Base-by-base conservation (phyloP, 2,888 invertebrate genomes). In the Platycheirus albimanus region DNA sequence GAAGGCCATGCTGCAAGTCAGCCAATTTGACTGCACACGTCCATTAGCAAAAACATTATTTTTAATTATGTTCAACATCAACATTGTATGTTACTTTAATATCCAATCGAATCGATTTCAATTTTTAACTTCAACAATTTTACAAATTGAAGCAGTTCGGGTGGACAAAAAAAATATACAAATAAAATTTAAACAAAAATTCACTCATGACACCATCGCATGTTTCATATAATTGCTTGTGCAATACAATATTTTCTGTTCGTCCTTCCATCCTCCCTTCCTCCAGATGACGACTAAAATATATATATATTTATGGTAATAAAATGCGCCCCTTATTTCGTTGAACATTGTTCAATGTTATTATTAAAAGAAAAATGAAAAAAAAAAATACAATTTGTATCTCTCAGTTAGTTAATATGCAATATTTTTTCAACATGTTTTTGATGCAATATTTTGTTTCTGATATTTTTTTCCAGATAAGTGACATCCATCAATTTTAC, bases 401-500 rank as follows among this genome's bases (percentile, higher is more conserved):
- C 30, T 43, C 45, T 28, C 45, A 45, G 45, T 58, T 56, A 38
- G 43, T 70, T 45, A 28, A 56, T 33, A 45, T 61, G 30, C 45
- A 45, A 61, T 45, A 58, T 75, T 49, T 75, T 66, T 17, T 33
- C 41, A 20, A 15, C 63, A 56, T 51, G 43, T 43, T 30, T 49
- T 43, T 38, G 1, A 56, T 74, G 8, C 30, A 33, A 7, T 33
- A 33, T 28, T 49, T 56, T 51, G n/a, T n/a, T n/a, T n/a, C n/a
- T n/a, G n/a, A n/a, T 49, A 20, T 70, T 76, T 47, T 41, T 52
- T 91, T 91, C 1, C 90, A 94, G 94, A 94, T 94, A 45, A 94
- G 94, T 87, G 94, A 94, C 87, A 93, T 94, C 71, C 94, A 94
- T 91, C 94, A 94, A 88, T 95, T 95, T 90, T 94, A 94, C 90